Base-by-base conservation (phyloP, 2,113 vertebrate genomes). In the Tragulus kanchil region DNA sequence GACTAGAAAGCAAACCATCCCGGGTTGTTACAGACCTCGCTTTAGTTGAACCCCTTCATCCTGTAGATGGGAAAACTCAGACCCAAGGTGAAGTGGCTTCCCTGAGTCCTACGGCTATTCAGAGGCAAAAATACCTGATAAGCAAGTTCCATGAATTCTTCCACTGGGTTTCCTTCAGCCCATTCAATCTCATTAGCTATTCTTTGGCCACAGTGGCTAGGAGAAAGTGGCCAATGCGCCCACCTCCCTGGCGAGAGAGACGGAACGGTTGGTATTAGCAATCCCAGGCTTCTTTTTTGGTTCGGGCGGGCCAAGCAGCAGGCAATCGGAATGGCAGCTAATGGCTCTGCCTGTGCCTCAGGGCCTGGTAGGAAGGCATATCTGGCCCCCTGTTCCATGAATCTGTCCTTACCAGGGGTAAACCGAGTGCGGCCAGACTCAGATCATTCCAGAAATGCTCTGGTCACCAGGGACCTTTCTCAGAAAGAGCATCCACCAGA, bases 281-380 rank as follows among this genome's bases (percentile, higher is more conserved):
- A 9, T 45, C 25, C 8, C 12, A 6, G 54, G 8, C 45, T 17
- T 79, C n/a, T 48, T 75, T 9, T 36, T 23, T 15, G 4, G 89
- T 52, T 78, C 8, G 1, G 25, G 61, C 8, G 1, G 25, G 61
- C 31, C 4, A 25, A 62, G 31, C 23, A 42, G 19, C 7, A 0
- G 14, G 42, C 28, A 42, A 1, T 1, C 5, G 6, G 17, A 25
- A 13, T 1, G 26, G 23, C 12, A 13, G 75, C 36, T 71, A 19
- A 16, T 0, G 1, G 16, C 21, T 42, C 17, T 12, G 8, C 67
- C 21, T 1, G 2, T 8, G 45, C 48, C 4, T 9, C 2, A 19
- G 54, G 7, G 12, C n/a, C 73, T 5, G 54, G 5, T 3, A 16
- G 4, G 52, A 45, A 73, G 54, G 8, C 21, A n/a, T 19, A 45